Base-by-base conservation (phyloP, 2,113 vertebrate genomes). In the Mus musculus region DNA sequence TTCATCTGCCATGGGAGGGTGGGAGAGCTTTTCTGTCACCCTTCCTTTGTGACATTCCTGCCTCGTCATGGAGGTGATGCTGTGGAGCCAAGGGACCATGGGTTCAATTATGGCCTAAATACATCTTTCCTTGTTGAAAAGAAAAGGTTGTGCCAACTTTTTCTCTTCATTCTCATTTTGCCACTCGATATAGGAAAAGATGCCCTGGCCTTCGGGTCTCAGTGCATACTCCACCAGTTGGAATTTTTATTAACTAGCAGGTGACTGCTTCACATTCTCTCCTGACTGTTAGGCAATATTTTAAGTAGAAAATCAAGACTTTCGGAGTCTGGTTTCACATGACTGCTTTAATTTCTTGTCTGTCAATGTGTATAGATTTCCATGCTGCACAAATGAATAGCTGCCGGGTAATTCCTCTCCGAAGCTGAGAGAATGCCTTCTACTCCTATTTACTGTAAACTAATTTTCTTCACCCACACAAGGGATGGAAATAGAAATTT, bases 291-390 rank as follows among this genome's bases (percentile, higher is more conserved):
- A 91, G 90, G 91, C 7, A 0, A 0, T 88, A 89, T 96, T 97
- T 90, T 92, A 97, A 97, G 91, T 95, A 26, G 54, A 95, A 93
- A 82, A 24, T 96, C 52, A 94, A 91, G n/a, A 95, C 52, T 65
- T 96, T 96, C 80, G 16, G 77, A 84, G 85, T 39, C 73, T 93
- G 61, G 94, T 93, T 96, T 96, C 94, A 96, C 0, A 0, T 89
- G 92, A 77, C 85, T 91, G 80, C 94, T 97, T 93, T 98, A 59
- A 95, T 97, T 97, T 96, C 96, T 97, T 96, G 63, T 96, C 98
- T 98, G 95, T 96, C 96, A 95, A 30, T 80, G 54, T 33, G 69
- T 85, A 95, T 80, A 84, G 59, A 75, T 97, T 98, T 98, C 93
- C 82, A 95, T 92, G 92, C 88, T 96, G 59, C 88, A 91, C n/a